Evolutionary conservation across 2,888 invertebrate genomes (phyloP).

Genomic region (Philonicus albiceps): DNA sequence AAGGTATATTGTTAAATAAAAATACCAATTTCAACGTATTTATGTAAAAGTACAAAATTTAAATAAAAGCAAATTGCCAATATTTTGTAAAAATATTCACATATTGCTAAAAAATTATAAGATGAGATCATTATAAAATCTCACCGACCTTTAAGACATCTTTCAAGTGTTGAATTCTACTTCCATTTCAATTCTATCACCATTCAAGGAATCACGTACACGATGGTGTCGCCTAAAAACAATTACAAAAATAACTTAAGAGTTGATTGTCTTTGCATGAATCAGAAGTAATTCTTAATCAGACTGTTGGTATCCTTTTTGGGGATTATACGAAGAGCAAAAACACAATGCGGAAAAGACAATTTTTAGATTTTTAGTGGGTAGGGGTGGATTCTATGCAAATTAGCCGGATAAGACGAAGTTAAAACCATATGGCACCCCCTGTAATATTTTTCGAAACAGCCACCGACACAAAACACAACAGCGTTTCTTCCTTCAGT

Average conservation of each 20-base stretch:
- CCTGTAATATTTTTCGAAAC: slow-evolving; percentile 24
- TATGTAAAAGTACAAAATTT: too few species aligned
- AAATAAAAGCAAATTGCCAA: too few species aligned
- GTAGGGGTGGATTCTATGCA: slow-evolving; percentile 21
- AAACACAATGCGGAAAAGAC: neutral
- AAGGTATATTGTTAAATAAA: too few species aligned
- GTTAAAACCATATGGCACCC: slow-evolving; percentile 43
- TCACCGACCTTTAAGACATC: neutral
- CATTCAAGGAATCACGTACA: neutral
- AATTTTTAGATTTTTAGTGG: slow-evolving; percentile 8
- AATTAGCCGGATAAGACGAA: slow-evolving; percentile 31
- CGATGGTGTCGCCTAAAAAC: neutral
- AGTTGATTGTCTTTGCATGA: neutral
- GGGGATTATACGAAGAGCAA: neutral
- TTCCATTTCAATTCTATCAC: neutral
- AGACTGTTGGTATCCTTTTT: neutral
- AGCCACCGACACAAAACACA: neutral
- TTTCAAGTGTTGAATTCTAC: neutral
- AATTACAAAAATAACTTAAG: neutral
- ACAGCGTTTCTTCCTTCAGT: slow-evolving; percentile 5
- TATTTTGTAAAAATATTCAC: too few species aligned
- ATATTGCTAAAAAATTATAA: neutral
- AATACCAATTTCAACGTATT: too few species aligned
- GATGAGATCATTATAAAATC: neutral
- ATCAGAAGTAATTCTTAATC: slow-evolving; percentile 22